phyloP scores from a whole-genome alignment of 2,797 vertebrate genomes.

The Chaunax sp. region DNA sequence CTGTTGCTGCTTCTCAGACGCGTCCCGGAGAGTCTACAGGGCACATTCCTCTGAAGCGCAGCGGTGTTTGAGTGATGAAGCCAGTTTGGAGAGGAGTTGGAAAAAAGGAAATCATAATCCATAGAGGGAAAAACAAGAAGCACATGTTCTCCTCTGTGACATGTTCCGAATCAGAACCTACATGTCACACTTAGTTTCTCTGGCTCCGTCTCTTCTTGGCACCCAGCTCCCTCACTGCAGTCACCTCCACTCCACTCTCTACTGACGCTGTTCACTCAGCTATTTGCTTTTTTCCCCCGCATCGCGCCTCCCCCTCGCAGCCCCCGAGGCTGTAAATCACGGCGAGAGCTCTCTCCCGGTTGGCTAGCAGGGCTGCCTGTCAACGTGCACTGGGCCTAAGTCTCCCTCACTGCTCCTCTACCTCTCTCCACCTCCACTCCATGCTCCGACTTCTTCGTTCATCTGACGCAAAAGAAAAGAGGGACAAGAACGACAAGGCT shows the following conservation, averaged over 20 bases:
- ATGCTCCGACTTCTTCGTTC: slow-evolving; percentile 4
- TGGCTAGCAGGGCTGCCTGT: slow-evolving; percentile 62
- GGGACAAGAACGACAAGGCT: background rate
- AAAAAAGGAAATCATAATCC: slow-evolving; percentile 67
- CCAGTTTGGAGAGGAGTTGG: slow-evolving; percentile 22
- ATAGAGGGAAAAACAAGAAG: slow-evolving; percentile 36
- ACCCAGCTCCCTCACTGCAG: slow-evolving; percentile 68
- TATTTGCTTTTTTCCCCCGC: slow-evolving; percentile 85
- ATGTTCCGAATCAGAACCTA: slow-evolving; percentile 1
- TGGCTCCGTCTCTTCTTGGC: slow-evolving; percentile 42
- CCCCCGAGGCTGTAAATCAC: slow-evolving; percentile 70
- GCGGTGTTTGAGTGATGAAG: slow-evolving; percentile 31
- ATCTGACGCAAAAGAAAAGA: slow-evolving; percentile 20
- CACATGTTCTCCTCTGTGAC: slow-evolving; percentile 8
- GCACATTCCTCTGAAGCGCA: slow-evolving; percentile 68
- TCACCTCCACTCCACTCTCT: slow-evolving; percentile 79
- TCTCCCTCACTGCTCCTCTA: slow-evolving; percentile 20
- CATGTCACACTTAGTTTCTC: slow-evolving; percentile 19
- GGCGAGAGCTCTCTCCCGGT: slow-evolving; percentile 63
- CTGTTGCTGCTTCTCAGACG: slow-evolving; percentile 42
- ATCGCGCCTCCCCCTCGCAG: slow-evolving; percentile 78
- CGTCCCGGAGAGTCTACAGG: slow-evolving; percentile 49
- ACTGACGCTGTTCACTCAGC: slow-evolving; percentile 88
- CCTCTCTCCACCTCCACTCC: slow-evolving; percentile 29
- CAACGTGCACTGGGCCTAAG: slow-evolving; percentile 30